Percentiles rank a stretch among this genome's conserved stretches.
Evolutionary conservation across 2,888 invertebrate genomes (phyloP).

Genomic region (Ochlodes sylvanus): DNA sequence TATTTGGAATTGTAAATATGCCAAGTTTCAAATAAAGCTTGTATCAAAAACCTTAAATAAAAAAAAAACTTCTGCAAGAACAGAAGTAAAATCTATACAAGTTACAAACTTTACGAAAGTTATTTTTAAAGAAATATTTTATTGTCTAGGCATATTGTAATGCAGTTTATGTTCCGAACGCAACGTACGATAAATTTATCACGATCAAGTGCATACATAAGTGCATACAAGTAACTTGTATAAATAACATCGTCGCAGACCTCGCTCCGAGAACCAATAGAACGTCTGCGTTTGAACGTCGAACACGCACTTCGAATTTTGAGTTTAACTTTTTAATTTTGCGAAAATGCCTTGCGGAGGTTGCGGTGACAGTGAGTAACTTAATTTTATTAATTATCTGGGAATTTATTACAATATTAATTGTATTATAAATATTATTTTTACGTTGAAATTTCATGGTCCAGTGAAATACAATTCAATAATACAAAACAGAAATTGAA

Average conservation of each 20-base stretch:
- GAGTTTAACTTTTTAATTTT: conserved; percentile 39
- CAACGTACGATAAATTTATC: conserved; percentile 18
- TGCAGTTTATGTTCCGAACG: conserved; percentile 22
- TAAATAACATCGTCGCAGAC: background rate
- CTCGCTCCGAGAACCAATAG: conserved; percentile 39
- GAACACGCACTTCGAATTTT: conserved; percentile 28
- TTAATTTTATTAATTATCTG: conserved; percentile 15
- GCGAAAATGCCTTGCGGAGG: conserved; percentile 77
- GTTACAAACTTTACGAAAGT: too few species aligned
- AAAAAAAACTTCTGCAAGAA: too few species aligned
- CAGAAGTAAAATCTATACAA: too few species aligned
- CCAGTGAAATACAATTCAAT: too few species aligned
- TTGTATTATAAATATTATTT: too few species aligned
- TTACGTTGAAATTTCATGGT: background rate
- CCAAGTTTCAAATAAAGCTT: too few species aligned
- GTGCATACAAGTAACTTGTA: conserved; percentile 2
- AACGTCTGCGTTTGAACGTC: conserved; percentile 37
- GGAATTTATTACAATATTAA: too few species aligned
- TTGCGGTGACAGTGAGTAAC: conserved; percentile 74
- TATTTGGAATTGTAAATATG: too few species aligned
- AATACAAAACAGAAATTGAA: too few species aligned
- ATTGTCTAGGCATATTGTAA: background rate
- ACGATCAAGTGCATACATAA: conserved; percentile 24
- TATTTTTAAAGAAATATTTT: too few species aligned
- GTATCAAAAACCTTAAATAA: too few species aligned